phyloP scores from a whole-genome alignment of 2,113 vertebrate species.

The Dissostichus mawsoni region DNA sequence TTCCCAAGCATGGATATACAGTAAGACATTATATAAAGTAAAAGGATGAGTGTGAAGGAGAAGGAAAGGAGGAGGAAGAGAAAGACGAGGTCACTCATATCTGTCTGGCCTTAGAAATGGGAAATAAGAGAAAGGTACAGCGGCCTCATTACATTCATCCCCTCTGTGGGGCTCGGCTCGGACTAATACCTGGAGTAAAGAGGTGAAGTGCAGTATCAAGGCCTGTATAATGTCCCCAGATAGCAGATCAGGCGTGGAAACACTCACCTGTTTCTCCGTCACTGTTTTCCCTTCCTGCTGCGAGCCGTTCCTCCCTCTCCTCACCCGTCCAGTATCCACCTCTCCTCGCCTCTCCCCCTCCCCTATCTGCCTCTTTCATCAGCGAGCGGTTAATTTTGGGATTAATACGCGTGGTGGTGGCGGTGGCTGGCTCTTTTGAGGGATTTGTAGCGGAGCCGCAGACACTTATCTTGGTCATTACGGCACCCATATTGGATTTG shows the following conservation, averaged over 20 bases:
- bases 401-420: slow-evolving; percentile 81
- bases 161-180: slow-evolving; percentile 27
- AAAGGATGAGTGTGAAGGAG: background rate
- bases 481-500: slow-evolving; percentile 85
- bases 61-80: background rate
- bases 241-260: slow-evolving; percentile 43
- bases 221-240: slow-evolving; percentile 67
- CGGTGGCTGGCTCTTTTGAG: slow-evolving; percentile 84
- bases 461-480: slow-evolving; percentile 89
- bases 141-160: slow-evolving; percentile 68
- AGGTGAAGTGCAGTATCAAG: slow-evolving; percentile 52
- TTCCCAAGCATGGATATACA: too few relatives aligned
- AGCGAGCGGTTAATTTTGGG: slow-evolving; percentile 85
- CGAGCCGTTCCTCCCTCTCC: slow-evolving; percentile 66
- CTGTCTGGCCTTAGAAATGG: slow-evolving; percentile 59
- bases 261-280: slow-evolving; percentile 80
- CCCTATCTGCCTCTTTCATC: slow-evolving; percentile 83
- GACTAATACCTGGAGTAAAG: slow-evolving; percentile 60
- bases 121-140: slow-evolving; percentile 63
- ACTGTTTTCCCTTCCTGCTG: slow-evolving; percentile 73
- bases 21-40: too few relatives aligned
- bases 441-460: slow-evolving; percentile 86
- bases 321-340: slow-evolving; percentile 69
- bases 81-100: background rate
- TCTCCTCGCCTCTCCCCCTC: slow-evolving; percentile 70